Percentiles rank a stretch among this genome's conserved stretches.
These are phyloP conservation scores for Mantis religiosa DNA, from an alignment of 2,888 invertebrate genomes.

Conservation along the genomic window DNA sequence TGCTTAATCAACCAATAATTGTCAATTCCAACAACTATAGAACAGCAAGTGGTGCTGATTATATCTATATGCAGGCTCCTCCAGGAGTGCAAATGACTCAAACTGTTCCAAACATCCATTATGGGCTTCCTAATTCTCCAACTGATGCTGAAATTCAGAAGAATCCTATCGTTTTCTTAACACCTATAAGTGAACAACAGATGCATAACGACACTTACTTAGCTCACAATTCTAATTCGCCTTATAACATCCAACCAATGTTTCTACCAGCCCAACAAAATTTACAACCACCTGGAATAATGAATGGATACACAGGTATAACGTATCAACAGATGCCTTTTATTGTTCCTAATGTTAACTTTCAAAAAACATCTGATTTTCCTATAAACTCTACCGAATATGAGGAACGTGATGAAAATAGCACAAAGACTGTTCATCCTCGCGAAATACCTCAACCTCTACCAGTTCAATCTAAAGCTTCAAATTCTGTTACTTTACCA, in stretches of 20 bases:
- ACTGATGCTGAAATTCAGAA: not conserved
- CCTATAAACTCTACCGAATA: not conserved
- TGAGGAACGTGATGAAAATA: not conserved
- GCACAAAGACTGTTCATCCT: not conserved
- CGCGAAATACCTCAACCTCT: not conserved
- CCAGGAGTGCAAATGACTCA: not conserved
- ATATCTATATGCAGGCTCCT: not conserved
- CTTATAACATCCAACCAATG: not conserved
- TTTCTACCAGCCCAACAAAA: not conserved
- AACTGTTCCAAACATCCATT: not conserved
- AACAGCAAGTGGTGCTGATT: too few species aligned
- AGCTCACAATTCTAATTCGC: not conserved
- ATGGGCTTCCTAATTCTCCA: not conserved
- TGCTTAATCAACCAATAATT: too few species aligned
- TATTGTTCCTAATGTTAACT: not conserved
- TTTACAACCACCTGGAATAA: not conserved
- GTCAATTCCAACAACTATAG: too few species aligned
- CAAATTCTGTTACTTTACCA: not conserved
- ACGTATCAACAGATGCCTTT: not conserved
- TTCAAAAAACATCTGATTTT: not conserved
- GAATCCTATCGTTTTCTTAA: not conserved
- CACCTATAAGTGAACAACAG: not conserved
- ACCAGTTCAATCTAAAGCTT: not conserved
- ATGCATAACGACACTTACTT: not conserved
- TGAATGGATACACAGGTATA: not conserved